Base-by-base conservation (phyloP, 2,113 vertebrate genomes). In the Silurus asotus region DNA sequence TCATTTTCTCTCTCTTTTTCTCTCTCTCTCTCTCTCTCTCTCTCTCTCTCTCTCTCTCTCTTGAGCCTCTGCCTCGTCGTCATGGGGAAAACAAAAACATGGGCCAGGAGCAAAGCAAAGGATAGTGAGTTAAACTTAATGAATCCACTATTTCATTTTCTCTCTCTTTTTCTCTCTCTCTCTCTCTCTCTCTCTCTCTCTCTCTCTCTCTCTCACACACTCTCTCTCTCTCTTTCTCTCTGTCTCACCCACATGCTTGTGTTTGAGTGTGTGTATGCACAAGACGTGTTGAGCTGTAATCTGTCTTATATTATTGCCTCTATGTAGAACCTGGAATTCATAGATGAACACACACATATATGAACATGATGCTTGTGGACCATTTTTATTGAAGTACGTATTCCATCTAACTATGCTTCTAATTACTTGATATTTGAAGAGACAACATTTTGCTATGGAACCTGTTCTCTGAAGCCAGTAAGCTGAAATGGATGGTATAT, bases 11-110 rank as follows among this genome's bases (percentile, higher is more conserved):
- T 65, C 78, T 69, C 88, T 91, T 81, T 86, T 45, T 86, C 76
- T 79, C 58, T 56, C 77, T 87, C 79, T 69, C 84, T 61, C 11
- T 87, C 86, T 81, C 9, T 84, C 74, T 90, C 72, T 45, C 74
- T 9, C 3, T 20, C 65, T 25, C 65, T 55, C 25, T 70, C 48
- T 53, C n/a, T 28, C 10, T 67, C 14, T 48, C 28, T 48, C 5
- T 83, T 72, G n/a, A 62, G 83, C 74, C 69, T 78, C 62, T 59
- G 80, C 28, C 28, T 37, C 28, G 88, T 89, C 61, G 88, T 87
- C 88, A 89, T 89, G 86, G 88, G 64, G 84, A 89, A 87, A 89
- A 89, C 83, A 87, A 85, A 77, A 89, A 89, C 86, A 89, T 65
- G 61, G 51, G 88, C 82, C 85, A 77, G 8, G 79, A 83, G 76